A percentile compares a stretch with the other conserved stretches of the same genome.
Conservation (phyloP, 2,888 invertebrate species). For the Phragmatobia fuliginosa region DNA sequence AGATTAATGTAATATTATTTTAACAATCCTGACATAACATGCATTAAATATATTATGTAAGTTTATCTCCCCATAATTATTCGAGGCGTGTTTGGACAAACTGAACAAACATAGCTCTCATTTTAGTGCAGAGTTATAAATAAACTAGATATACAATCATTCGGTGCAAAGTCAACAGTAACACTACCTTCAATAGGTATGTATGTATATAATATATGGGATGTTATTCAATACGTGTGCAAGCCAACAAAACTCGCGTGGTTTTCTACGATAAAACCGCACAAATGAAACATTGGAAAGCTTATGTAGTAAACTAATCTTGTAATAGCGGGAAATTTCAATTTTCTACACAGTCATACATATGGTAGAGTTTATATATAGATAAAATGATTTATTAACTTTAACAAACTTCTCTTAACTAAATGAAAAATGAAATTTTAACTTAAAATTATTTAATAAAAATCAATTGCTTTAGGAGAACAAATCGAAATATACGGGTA, state of each 20-base stretch:
- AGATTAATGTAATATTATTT: slow-evolving; percentile 12
- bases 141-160: slow-evolving; percentile 36
- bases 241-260: slow-evolving; percentile 65
- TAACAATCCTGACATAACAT: slow-evolving; percentile 8
- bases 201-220: slow-evolving; percentile 29
- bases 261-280: slow-evolving; percentile 60
- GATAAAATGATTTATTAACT: background rate
- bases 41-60: slow-evolving; percentile 17
- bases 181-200: slow-evolving; percentile 26
- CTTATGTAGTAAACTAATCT: slow-evolving; percentile 17
- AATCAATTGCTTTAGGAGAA: background rate
- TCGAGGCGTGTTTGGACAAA: slow-evolving; percentile 25
- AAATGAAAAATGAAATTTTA: too few species aligned
- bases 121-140: slow-evolving; percentile 34
- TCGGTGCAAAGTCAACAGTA: slow-evolving; percentile 50
- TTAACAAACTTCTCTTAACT: background rate
- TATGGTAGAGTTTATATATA: background rate
- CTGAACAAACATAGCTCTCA: slow-evolving; percentile 32
- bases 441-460: too few species aligned
- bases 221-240: slow-evolving; percentile 64
- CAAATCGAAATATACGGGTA: background rate
- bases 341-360: background rate
- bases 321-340: background rate
- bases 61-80: slow-evolving; percentile 25
- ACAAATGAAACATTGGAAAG: slow-evolving; percentile 12